Conservation (phyloP, 2,888 invertebrate species). For the Melinaea menophilus region DNA sequence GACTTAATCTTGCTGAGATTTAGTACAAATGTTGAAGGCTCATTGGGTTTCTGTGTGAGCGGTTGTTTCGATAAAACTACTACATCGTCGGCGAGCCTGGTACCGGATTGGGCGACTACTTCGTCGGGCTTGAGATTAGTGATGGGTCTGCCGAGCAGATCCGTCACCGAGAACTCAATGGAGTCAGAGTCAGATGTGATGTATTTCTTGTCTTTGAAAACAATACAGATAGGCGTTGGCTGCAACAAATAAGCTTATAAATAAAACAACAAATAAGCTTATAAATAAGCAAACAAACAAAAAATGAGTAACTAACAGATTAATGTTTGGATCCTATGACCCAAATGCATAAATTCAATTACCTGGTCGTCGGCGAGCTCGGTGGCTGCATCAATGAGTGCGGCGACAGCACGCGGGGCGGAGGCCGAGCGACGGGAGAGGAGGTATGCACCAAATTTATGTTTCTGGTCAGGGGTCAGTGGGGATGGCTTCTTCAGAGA, state of each 20-base stretch:
- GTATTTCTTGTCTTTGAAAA: slow-evolving; percentile 86
- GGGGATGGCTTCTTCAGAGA: slow-evolving; percentile 69
- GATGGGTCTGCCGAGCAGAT: slow-evolving; percentile 85
- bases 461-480: slow-evolving; percentile 85
- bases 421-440: slow-evolving; percentile 93
- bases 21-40: slow-evolving; percentile 84
- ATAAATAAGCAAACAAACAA: not conserved
- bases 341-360: slow-evolving; percentile 21
- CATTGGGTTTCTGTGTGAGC: slow-evolving; percentile 67
- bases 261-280: slow-evolving; percentile 5
- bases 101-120: slow-evolving; percentile 87
- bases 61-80: slow-evolving; percentile 85
- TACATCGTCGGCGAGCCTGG: slow-evolving; percentile 84
- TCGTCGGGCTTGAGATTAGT: slow-evolving; percentile 79
- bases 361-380: slow-evolving; percentile 85
- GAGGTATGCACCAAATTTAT: slow-evolving; percentile 94
- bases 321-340: not conserved
- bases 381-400: slow-evolving; percentile 87
- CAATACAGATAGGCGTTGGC: slow-evolving; percentile 91
- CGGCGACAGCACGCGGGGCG: slow-evolving; percentile 88
- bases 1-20: slow-evolving; percentile 87
- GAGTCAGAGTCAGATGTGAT: slow-evolving; percentile 86
- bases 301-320: not conserved
- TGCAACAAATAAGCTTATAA: slow-evolving; percentile 39
- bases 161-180: slow-evolving; percentile 84